Conservation (phyloP, 2,113 vertebrate genomes). For the Pelecanoides urinatrix region DNA sequence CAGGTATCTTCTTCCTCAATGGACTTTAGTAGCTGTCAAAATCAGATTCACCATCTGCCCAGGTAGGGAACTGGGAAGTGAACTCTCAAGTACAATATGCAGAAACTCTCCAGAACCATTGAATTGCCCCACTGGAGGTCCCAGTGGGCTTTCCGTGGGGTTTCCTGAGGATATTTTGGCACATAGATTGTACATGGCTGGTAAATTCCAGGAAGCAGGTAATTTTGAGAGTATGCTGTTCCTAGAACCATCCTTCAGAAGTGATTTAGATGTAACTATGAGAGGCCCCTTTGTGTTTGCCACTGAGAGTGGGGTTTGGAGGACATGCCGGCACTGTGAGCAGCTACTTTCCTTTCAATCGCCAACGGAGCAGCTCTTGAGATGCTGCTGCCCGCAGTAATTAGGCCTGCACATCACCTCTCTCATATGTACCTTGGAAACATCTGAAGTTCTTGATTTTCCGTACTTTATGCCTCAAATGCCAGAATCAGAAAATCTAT, state of each 20-base stretch:
- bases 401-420: background rate
- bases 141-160: background rate
- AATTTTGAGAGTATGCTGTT: background rate
- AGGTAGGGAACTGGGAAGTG: background rate
- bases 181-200: background rate
- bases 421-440: rapidly evolving
- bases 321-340: background rate
- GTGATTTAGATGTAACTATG: background rate
- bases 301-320: background rate
- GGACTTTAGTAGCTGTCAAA: background rate
- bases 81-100: background rate
- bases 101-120: background rate
- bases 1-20: background rate
- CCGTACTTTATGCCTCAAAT: background rate
- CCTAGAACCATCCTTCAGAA: background rate
- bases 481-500: background rate
- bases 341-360: background rate
- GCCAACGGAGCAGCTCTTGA: rapidly evolving
- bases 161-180: background rate
- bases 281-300: background rate
- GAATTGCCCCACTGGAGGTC: background rate
- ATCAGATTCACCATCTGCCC: background rate
- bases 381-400: background rate
- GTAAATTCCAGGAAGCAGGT: background rate
- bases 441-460: background rate